Evolutionary conservation across 2,888 invertebrate genomes (phyloP).

Genomic region (Zele albiditarsus): DNA sequence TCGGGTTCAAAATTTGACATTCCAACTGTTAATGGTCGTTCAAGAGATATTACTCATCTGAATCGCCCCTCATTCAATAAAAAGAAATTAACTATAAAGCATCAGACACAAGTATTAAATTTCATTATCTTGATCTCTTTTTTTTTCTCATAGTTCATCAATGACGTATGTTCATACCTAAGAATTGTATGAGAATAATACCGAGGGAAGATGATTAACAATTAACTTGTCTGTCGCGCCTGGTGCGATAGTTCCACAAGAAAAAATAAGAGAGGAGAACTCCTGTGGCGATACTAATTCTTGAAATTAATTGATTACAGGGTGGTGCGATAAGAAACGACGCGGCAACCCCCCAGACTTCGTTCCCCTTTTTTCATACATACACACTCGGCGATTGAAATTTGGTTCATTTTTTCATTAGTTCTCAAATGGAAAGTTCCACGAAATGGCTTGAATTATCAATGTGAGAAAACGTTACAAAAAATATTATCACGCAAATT

Average conservation of each 20-base stretch:
- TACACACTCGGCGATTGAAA: background rate
- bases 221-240: background rate
- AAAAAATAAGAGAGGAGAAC: background rate
- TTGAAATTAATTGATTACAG: background rate
- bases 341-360: background rate
- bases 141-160: background rate
- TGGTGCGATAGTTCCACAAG: background rate
- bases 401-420: background rate
- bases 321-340: background rate
- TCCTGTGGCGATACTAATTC: background rate
- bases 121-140: background rate
- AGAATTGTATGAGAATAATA: background rate
- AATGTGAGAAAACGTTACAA: too few relatives aligned
- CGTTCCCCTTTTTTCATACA: background rate
- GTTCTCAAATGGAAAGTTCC: background rate
- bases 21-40: too few relatives aligned
- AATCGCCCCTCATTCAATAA: too few relatives aligned
- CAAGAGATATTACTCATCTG: too few relatives aligned
- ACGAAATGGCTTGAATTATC: background rate
- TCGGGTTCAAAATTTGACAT: too few relatives aligned
- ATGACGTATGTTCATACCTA: background rate
- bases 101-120: background rate
- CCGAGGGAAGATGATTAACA: background rate
- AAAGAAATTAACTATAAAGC: background rate
- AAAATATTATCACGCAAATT: too few relatives aligned